phyloP scores from a whole-genome alignment of 1,140 invertebrate species.

The Samia ricini region DNA sequence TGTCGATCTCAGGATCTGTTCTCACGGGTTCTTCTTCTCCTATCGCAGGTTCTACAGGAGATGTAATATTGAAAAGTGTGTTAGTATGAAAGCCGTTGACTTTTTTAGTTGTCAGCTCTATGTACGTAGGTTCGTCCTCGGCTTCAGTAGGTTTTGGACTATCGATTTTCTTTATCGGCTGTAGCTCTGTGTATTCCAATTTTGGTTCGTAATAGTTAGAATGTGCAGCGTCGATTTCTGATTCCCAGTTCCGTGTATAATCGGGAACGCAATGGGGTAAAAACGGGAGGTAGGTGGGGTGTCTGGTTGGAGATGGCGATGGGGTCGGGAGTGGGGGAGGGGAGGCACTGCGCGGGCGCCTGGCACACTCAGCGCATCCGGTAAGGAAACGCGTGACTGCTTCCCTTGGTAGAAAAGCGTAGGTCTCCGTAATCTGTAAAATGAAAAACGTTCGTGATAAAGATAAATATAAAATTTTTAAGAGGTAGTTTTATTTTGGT shows the following conservation, averaged over 20 bases:
- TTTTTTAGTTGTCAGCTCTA: slow-evolving; percentile 64
- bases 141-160: slow-evolving; percentile 51
- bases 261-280: slow-evolving; percentile 64
- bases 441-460: slow-evolving; percentile 45
- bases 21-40: slow-evolving; percentile 62
- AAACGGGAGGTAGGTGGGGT: slow-evolving; percentile 65
- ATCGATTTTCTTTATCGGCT: slow-evolving; percentile 63
- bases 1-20: slow-evolving; percentile 66
- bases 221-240: slow-evolving; percentile 72
- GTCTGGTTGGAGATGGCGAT: slow-evolving; percentile 77
- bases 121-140: slow-evolving; percentile 69
- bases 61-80: slow-evolving; percentile 46
- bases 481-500: background rate
- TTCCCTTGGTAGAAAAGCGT: slow-evolving; percentile 95
- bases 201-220: slow-evolving; percentile 66
- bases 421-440: slow-evolving; percentile 95
- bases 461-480: slow-evolving; percentile 7
- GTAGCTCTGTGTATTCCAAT: slow-evolving; percentile 64
- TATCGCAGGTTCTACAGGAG: slow-evolving; percentile 51
- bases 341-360: slow-evolving; percentile 88
- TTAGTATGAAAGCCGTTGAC: slow-evolving; percentile 47
- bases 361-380: slow-evolving; percentile 95
- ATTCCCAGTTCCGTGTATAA: slow-evolving; percentile 75
- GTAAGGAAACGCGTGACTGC: slow-evolving; percentile 96
- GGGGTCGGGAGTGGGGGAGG: slow-evolving; percentile 78